Evolutionary conservation across 2,797 vertebrate genomes (phyloP).

Genomic region (Rhinatrema bivittatum): DNA sequence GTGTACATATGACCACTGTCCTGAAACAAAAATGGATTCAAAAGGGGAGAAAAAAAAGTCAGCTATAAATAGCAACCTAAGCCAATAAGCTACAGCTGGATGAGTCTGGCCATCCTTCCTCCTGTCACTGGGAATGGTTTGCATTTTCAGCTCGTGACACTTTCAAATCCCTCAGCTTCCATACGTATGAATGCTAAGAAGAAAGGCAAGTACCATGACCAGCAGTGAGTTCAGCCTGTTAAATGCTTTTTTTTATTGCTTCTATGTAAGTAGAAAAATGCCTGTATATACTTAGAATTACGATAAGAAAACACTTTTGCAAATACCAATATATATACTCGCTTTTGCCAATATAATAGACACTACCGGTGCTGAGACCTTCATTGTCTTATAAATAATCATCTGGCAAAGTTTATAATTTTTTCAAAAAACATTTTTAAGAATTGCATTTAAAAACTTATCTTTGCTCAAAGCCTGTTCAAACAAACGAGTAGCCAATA

Average conservation of each 20-base stretch:
- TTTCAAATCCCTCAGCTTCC: conserved; percentile 16
- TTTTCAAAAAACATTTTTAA: no score
- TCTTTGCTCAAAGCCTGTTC: no score
- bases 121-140: conserved; percentile 4
- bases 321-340: no score
- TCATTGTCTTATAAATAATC: no score
- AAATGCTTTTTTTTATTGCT: conserved; percentile 17
- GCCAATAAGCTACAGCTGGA: not conserved
- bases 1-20: conserved; percentile 78
- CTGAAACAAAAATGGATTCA: no score
- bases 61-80: conserved; percentile 5
- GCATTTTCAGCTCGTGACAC: conserved; percentile 14
- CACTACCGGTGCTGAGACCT: no score
- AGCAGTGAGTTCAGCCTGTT: conserved; percentile 30
- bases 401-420: no score
- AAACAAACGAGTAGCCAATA: no score
- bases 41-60: conserved; percentile 12
- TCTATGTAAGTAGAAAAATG: conserved; percentile 6
- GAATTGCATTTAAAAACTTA: no score
- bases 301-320: no score
- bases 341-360: no score
- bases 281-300: no score
- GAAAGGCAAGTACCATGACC: not conserved
- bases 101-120: not conserved
- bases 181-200: not conserved